phyloP scores from a whole-genome alignment of 1,140 invertebrate species.

The Nephotettix cincticeps region DNA sequence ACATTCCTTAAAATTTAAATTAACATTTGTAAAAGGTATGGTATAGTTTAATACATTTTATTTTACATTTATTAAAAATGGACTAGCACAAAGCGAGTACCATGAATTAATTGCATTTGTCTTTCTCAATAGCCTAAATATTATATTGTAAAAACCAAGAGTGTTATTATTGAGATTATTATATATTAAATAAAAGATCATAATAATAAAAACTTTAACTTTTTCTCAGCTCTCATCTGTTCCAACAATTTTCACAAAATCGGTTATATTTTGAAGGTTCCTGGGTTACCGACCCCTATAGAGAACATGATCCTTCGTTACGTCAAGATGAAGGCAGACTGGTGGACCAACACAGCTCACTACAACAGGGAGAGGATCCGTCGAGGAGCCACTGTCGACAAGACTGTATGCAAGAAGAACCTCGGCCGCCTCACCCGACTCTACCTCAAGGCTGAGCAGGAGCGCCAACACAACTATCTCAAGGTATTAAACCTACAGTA shows the following conservation, averaged over 20 bases:
- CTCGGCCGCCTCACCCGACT: constrained; percentile 93
- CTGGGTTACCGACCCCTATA: constrained; percentile 96
- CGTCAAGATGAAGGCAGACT: constrained; percentile 99
- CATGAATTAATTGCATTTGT: no score
- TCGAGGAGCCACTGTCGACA: constrained; percentile 94
- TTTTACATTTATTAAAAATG: no score
- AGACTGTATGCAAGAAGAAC: constrained; percentile 99
- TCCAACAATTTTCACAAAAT: no score
- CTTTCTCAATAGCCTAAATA: no score
- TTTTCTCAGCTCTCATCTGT: no score
- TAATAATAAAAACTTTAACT: no score
- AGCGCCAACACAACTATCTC: constrained; percentile 98
- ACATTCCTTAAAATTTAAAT: no score
- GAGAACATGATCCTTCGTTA: constrained; percentile 99
- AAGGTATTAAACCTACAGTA: no score
- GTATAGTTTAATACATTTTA: no score
- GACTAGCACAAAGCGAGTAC: no score
- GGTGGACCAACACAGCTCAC: constrained; percentile 99
- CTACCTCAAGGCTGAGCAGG: constrained; percentile 98
- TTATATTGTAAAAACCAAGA: not conserved
- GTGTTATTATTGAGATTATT: not conserved
- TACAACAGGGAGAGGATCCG: constrained; percentile 97
- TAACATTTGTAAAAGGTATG: no score
- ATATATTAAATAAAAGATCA: not conserved
- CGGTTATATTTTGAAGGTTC: no score